These are phyloP conservation scores for Crotophaga sulcirostris DNA, from an alignment of 2,113 vertebrate species.

Conservation along the genomic window DNA sequence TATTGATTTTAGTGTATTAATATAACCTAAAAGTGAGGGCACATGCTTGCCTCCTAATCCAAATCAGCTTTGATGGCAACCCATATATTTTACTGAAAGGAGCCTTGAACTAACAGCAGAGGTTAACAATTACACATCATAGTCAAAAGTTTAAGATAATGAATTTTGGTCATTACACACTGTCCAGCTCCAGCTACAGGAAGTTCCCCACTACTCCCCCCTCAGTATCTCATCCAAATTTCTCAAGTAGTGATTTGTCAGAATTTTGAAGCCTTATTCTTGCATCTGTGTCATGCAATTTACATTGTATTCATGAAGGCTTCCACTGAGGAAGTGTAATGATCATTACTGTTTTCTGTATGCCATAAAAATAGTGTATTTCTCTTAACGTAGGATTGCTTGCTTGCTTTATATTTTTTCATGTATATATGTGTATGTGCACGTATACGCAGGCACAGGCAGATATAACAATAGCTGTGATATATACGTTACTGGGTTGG, in stretches of 20 bases:
- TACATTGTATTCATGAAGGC: conserved; percentile 26
- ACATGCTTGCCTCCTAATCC: conserved; percentile 71
- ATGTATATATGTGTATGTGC: not conserved
- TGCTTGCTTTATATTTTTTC: not conserved
- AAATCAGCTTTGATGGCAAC: conserved; percentile 74
- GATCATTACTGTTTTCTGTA: conserved; percentile 25
- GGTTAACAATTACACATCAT: conserved; percentile 77
- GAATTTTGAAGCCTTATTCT: not conserved
- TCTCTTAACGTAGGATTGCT: conserved; percentile 42
- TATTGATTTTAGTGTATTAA: conserved; percentile 83
- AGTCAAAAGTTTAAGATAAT: conserved; percentile 74
- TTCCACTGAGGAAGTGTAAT: conserved; percentile 39
- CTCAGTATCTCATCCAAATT: not conserved
- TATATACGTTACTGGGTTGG: not conserved
- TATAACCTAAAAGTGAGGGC: conserved; percentile 77
- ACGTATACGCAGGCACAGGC: not conserved
- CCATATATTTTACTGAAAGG: conserved; percentile 72
- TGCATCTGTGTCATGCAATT: not conserved
- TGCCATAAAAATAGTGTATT: conserved; percentile 33
- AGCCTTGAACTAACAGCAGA: conserved; percentile 68
- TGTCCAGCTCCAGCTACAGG: not conserved
- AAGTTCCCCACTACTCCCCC: not conserved
- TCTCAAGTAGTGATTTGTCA: conserved; percentile 3
- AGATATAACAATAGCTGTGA: not conserved
- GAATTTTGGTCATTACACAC: conserved; percentile 66